Conservation (phyloP, 2,888 invertebrate species). For the Xanthorhoe spadicearia region DNA sequence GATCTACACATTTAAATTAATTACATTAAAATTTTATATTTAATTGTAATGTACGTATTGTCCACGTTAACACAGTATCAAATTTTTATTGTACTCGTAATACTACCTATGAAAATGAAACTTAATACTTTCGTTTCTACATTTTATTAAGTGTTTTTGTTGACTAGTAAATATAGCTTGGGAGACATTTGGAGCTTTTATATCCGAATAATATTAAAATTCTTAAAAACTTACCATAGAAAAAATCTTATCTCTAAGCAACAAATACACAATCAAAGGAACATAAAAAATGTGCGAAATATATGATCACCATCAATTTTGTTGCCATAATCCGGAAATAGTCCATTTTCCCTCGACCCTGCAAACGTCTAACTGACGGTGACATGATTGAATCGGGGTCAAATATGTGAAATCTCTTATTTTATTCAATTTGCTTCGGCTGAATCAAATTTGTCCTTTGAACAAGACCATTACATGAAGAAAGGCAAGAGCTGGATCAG, state of each 20-base stretch:
- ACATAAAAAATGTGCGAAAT: constrained; percentile 30
- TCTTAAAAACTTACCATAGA: not conserved
- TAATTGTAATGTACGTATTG: no score
- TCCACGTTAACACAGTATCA: no score
- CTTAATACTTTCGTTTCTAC: no score
- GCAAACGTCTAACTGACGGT: constrained; percentile 44
- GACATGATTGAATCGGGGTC: constrained; percentile 50
- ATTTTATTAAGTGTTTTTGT: no score
- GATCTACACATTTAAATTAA: no score
- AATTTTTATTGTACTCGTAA: no score
- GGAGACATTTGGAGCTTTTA: not conserved
- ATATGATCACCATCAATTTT: constrained; percentile 32
- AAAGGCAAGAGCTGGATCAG: constrained; percentile 9
- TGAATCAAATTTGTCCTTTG: constrained; percentile 53
- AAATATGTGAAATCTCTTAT: constrained; percentile 51
- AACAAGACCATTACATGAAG: constrained; percentile 17
- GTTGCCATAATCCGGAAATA: constrained; percentile 39
- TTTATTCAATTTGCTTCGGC: constrained; percentile 56
- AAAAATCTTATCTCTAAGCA: no score
- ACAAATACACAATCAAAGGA: constrained; percentile 29
- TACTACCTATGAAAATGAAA: no score
- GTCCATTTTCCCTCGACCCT: constrained; percentile 37
- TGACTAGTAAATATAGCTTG: no score
- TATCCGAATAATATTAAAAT: not conserved
- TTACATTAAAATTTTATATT: no score